phyloP scores from a whole-genome alignment of 2,888 invertebrate species.

The Eledone cirrhosa region DNA sequence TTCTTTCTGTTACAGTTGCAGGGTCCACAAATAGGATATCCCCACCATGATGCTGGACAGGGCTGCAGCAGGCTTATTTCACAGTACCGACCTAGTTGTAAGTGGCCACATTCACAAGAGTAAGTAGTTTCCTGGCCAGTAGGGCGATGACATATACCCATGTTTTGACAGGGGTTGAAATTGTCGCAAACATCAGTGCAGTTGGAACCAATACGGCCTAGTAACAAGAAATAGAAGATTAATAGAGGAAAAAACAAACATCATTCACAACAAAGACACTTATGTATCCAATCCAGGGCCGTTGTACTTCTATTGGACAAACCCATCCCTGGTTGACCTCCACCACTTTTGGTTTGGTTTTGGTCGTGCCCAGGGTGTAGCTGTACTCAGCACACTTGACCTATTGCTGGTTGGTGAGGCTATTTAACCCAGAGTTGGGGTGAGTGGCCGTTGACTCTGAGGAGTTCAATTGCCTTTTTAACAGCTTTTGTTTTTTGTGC shows the following conservation, averaged over 20 bases:
- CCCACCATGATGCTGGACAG: slow-evolving; percentile 96
- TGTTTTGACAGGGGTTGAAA: slow-evolving; percentile 80
- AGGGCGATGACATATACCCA: slow-evolving; percentile 74
- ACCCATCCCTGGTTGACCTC: too few relatives aligned
- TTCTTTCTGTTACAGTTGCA: slow-evolving; percentile 84
- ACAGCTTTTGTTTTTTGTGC: too few relatives aligned
- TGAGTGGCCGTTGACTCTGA: too few relatives aligned
- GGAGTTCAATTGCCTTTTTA: too few relatives aligned
- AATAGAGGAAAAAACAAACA: background rate
- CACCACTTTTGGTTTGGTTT: too few relatives aligned
- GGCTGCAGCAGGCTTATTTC: slow-evolving; percentile 56
- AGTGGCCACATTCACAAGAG: slow-evolving; percentile 81
- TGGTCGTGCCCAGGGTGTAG: too few relatives aligned
- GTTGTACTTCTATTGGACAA: too few relatives aligned
- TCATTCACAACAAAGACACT: background rate
- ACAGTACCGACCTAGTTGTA: slow-evolving; percentile 71
- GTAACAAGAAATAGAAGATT: background rate
- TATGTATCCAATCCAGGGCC: too few relatives aligned
- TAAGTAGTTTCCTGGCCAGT: slow-evolving; percentile 72
- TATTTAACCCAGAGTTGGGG: too few relatives aligned
- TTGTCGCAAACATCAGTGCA: slow-evolving; percentile 84
- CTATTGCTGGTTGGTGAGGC: too few relatives aligned
- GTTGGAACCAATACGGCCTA: slow-evolving; percentile 67
- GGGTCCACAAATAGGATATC: slow-evolving; percentile 90
- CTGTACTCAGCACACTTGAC: too few relatives aligned